phyloP scores from a whole-genome alignment of 2,797 vertebrate genomes.

The Bryconaethiops microstoma region DNA sequence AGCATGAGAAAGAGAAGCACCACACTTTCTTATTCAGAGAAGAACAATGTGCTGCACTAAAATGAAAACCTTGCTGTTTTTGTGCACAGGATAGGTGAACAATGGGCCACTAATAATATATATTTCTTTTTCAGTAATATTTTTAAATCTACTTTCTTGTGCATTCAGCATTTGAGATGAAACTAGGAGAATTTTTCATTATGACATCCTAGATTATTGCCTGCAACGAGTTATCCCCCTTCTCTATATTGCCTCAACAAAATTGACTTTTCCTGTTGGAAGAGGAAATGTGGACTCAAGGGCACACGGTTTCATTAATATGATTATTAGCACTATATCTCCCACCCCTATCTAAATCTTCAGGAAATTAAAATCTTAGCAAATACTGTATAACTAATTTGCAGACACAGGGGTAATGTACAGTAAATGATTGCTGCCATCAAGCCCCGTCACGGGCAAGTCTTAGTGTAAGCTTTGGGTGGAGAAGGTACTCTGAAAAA shows the following conservation, averaged over 20 bases:
- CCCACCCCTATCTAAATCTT: slow-evolving; percentile 35
- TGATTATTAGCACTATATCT: slow-evolving; percentile 50
- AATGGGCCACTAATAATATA: not conserved
- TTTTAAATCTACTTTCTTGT: slow-evolving; percentile 29
- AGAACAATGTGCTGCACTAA: too few relatives aligned
- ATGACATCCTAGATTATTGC: slow-evolving; percentile 47
- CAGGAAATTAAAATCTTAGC: slow-evolving; percentile 57
- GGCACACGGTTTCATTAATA: slow-evolving; percentile 43
- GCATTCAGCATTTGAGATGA: slow-evolving; percentile 21
- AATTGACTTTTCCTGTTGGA: slow-evolving; percentile 44
- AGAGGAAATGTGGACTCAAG: slow-evolving; percentile 43
- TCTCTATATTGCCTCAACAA: slow-evolving; percentile 34
- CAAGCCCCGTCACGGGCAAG: slow-evolving; percentile 21
- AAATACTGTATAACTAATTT: slow-evolving; percentile 45
- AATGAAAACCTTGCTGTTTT: not conserved
- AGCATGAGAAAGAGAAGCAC: too few relatives aligned
- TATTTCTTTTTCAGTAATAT: not conserved
- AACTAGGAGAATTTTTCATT: slow-evolving; percentile 42
- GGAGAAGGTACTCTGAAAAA: not conserved
- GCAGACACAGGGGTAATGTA: slow-evolving; percentile 3
- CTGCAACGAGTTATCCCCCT: slow-evolving; percentile 21
- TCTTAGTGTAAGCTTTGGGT: slow-evolving; percentile 28
- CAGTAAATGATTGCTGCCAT: slow-evolving; percentile 38
- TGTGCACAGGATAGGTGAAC: not conserved
- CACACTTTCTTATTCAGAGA: not conserved